Conservation (phyloP, 37 sponge, comb jelly and placozoan species). For the Crambe crambe region DNA sequence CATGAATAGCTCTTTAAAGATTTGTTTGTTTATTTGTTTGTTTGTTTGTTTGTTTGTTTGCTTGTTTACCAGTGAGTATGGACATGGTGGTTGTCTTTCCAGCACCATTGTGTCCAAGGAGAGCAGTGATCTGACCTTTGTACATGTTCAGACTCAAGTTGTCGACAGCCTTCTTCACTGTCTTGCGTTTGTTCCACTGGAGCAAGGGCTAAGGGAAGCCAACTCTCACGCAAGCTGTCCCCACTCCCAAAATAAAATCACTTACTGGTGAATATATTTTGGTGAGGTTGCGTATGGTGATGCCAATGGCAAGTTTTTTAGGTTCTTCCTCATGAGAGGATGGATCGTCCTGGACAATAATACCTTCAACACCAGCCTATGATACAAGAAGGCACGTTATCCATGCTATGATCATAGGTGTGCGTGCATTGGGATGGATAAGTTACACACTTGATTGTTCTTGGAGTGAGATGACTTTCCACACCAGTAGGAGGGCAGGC, state of each 20-base stretch:
- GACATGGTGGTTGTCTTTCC: slow-evolving; percentile 99
- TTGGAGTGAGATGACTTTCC: slow-evolving; percentile 13
- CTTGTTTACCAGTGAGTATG: slow-evolving; percentile 87
- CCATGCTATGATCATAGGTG: too few species aligned
- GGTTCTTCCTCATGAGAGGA: slow-evolving; percentile 74
- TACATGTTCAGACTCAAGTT: slow-evolving; percentile 85
- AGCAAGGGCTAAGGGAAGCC: not conserved
- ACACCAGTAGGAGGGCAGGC: slow-evolving; percentile 81
- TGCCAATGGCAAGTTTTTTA: slow-evolving; percentile 60
- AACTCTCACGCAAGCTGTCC: too few species aligned
- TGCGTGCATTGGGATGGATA: too few species aligned
- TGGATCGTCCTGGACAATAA: slow-evolving; percentile 3
- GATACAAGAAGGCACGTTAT: too few species aligned
- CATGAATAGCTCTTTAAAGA: too few species aligned
- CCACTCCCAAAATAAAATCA: too few species aligned
- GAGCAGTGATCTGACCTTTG: slow-evolving; percentile 91
- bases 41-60: too few species aligned
- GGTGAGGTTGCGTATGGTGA: slow-evolving; percentile 72
- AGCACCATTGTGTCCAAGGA: slow-evolving; percentile 98
- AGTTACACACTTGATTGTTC: not conserved
- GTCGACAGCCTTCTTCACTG: slow-evolving; percentile 88
- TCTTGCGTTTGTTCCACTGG: not conserved
- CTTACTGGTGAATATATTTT: slow-evolving; percentile 65
- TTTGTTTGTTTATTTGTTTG: too few species aligned
- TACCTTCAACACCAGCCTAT: too few species aligned